A percentile compares a stretch with the other conserved stretches of the same genome.
These are phyloP conservation scores for Gastracanthus pulcherrimus DNA, from an alignment of 2,888 invertebrate genomes.

Conservation along the genomic window DNA sequence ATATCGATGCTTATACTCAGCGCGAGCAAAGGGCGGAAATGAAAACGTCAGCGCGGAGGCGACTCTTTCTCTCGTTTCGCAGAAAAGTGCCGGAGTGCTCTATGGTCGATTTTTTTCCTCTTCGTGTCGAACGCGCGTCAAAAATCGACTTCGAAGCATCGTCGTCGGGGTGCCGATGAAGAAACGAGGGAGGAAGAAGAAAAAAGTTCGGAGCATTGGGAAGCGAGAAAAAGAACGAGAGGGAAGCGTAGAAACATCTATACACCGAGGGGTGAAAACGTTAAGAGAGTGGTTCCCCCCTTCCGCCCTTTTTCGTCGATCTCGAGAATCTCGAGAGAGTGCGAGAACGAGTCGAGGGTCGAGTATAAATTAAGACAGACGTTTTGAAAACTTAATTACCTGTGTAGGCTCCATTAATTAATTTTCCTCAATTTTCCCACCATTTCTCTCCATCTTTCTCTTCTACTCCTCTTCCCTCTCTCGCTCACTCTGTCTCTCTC, in stretches of 20 bases:
- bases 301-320: conserved; percentile 38
- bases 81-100: too few relatives aligned
- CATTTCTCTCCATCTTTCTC: conserved; percentile 60
- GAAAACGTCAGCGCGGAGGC: conserved; percentile 29
- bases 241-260: conserved; percentile 4
- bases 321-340: conserved; percentile 45
- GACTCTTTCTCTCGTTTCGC: not conserved
- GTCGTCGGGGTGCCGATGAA: not conserved
- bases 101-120: not conserved
- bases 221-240: conserved; percentile 3
- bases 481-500: not conserved
- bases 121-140: not conserved
- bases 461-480: conserved; percentile 12
- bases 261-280: conserved; percentile 35
- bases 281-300: conserved; percentile 28
- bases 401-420: conserved; percentile 77
- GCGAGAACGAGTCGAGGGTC: conserved; percentile 41
- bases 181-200: not conserved
- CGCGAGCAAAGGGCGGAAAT: conserved; percentile 22
- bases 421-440: conserved; percentile 75
- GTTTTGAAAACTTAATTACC: conserved; percentile 76
- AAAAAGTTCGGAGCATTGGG: not conserved
- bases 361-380: conserved; percentile 68
- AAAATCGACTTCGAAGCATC: conserved; percentile 11
- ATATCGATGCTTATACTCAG: conserved; percentile 7